phyloP scores from a whole-genome alignment of 2,888 invertebrate species.

The Philhelius pedissequus region DNA sequence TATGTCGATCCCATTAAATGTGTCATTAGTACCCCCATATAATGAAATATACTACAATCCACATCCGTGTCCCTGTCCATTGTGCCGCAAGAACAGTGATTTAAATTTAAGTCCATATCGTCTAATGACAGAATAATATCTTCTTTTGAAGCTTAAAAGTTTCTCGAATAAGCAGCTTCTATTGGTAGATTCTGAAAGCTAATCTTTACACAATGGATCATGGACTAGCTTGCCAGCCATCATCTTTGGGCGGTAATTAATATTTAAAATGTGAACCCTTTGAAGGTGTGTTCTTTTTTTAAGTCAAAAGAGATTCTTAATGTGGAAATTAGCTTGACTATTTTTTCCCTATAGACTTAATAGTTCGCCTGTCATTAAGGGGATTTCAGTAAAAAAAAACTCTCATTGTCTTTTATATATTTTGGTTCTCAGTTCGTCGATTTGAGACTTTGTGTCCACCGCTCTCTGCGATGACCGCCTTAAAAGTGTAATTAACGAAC shows the following conservation, averaged over 20 bases:
- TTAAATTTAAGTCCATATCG: conserved; percentile 1
- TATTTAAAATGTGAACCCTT: conserved; percentile 15
- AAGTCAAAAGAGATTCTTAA: conserved; percentile 1
- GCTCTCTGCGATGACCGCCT: conserved; percentile 38
- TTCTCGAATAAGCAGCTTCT: conserved; percentile 47
- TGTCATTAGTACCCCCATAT: neutral
- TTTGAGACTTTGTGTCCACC: conserved; percentile 35
- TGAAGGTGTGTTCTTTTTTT: neutral
- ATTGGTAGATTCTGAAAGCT: conserved; percentile 24
- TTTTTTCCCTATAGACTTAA: neutral
- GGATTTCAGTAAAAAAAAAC: neutral
- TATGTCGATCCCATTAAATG: conserved; percentile 23
- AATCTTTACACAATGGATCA: neutral
- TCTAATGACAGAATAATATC: conserved; percentile 45
- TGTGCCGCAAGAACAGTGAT: neutral
- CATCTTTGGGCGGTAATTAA: conserved; percentile 27
- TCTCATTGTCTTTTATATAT: neutral
- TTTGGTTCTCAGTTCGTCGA: conserved; percentile 29
- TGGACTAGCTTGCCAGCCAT: too few species aligned
- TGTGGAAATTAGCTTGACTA: neutral
- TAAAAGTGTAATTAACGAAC: conserved; percentile 53
- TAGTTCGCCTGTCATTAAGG: neutral
- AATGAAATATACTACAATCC: neutral
- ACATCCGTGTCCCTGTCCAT: neutral
- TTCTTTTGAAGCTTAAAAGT: conserved; percentile 14